Conservation (phyloP, 1,140 invertebrate species). For the Caerostris extrusa region DNA sequence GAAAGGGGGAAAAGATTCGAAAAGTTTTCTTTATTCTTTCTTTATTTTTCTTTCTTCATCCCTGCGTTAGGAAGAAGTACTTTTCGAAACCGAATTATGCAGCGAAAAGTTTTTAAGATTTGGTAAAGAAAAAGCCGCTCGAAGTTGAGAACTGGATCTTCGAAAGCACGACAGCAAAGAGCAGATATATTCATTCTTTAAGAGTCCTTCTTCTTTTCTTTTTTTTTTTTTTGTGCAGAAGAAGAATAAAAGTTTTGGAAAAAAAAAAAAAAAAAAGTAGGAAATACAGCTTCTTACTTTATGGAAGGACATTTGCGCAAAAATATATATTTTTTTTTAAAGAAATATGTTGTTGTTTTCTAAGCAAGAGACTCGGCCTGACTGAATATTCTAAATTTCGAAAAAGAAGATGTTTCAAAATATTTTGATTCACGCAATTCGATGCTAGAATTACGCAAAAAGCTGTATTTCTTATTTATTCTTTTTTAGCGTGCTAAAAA, state of each 20-base stretch:
- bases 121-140: neutral
- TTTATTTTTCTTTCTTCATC: neutral
- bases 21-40: too few relatives aligned
- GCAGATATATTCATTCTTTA: constrained; percentile 4
- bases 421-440: neutral
- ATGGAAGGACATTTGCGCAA: neutral
- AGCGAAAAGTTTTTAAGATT: neutral
- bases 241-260: neutral
- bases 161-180: neutral
- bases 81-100: constrained; percentile 2
- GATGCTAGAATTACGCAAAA: too few relatives aligned
- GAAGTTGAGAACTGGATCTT: neutral
- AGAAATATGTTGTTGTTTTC: neutral
- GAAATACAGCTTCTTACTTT: neutral
- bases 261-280: neutral
- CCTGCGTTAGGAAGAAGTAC: neutral
- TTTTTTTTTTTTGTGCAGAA: neutral
- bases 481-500: neutral
- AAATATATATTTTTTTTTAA: neutral
- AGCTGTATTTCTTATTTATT: neutral
- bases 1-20: too few relatives aligned
- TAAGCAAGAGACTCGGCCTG: neutral
- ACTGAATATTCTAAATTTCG: neutral
- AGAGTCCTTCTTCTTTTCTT: neutral
- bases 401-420: neutral